Evolutionary conservation across 2,888 invertebrate genomes (phyloP).

Genomic region (Oxystoma pomonae): DNA sequence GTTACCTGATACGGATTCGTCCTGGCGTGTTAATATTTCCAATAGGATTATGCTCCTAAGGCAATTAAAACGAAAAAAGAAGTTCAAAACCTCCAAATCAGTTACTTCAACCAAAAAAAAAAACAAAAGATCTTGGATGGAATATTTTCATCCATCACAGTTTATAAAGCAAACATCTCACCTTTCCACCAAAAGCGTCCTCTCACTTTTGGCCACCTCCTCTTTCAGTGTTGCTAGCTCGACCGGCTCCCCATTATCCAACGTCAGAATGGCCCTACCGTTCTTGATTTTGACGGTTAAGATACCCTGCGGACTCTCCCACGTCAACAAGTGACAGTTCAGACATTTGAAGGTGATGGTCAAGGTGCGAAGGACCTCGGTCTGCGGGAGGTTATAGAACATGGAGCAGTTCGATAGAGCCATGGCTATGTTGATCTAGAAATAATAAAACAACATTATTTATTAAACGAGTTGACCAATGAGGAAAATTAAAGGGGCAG

Average conservation of each 20-base stretch:
- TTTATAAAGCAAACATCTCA: too few species aligned
- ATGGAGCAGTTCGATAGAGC: slow-evolving; percentile 32
- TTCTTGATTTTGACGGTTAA: slow-evolving; percentile 31
- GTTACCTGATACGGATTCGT: too few species aligned
- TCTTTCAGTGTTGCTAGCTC: slow-evolving; percentile 21
- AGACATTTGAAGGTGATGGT: slow-evolving; percentile 34
- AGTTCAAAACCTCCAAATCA: too few species aligned
- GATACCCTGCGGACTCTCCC: slow-evolving; percentile 17
- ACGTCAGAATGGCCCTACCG: slow-evolving; percentile 25
- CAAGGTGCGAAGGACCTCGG: slow-evolving; percentile 32
- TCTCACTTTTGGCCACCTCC: slow-evolving; percentile 28
- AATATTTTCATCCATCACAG: not conserved
- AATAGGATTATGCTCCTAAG: too few species aligned
- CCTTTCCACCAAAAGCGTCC: slow-evolving; percentile 33
- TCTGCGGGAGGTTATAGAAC: slow-evolving; percentile 28
- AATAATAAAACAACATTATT: too few species aligned
- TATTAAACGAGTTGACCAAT: too few species aligned
- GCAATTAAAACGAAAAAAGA: too few species aligned
- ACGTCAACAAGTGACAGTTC: slow-evolving; percentile 33
- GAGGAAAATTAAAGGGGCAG: not conserved
- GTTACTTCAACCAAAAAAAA: too few species aligned
- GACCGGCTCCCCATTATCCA: slow-evolving; percentile 8
- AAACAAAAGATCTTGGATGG: too few species aligned
- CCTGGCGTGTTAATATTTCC: too few species aligned
- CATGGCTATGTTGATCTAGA: slow-evolving; percentile 34